Percentiles rank a stretch among this genome's conserved stretches.
phyloP scores from a whole-genome alignment of 1,140 invertebrate species.

The Hyles vespertilio region DNA sequence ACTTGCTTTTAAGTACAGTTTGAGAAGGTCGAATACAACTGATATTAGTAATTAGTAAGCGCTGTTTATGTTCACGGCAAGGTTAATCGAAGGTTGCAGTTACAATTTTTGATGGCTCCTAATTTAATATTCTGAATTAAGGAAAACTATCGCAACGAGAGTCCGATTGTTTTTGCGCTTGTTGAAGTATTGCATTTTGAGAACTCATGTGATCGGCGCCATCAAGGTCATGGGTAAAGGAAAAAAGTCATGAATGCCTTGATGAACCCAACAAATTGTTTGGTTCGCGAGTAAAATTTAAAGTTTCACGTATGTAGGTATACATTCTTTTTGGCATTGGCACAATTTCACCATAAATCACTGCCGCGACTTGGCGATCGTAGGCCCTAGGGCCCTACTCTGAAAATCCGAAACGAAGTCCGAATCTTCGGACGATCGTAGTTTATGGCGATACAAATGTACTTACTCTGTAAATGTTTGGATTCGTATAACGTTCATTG shows the following conservation, averaged over 20 bases:
- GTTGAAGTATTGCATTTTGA: constrained; percentile 14
- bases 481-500: too few species aligned
- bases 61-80: constrained; percentile 24
- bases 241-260: constrained; percentile 11
- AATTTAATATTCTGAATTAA: constrained; percentile 32
- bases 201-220: constrained; percentile 10
- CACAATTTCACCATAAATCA: too few species aligned
- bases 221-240: constrained; percentile 23
- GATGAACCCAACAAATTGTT: too few species aligned
- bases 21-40: constrained; percentile 27
- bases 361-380: background rate
- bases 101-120: constrained; percentile 33
- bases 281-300: too few species aligned
- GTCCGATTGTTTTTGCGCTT: constrained; percentile 5
- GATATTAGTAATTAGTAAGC: constrained; percentile 43
- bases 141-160: constrained; percentile 13
- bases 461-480: too few species aligned
- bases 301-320: too few species aligned
- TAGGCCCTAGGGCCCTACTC: too few species aligned
- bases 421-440: too few species aligned
- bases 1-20: constrained; percentile 14
- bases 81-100: constrained; percentile 31
- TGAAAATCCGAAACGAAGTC: too few species aligned
- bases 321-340: too few species aligned
- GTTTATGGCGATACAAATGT: too few species aligned